These are phyloP conservation scores for Poecilobothrus nobilitatus DNA, from an alignment of 2,888 invertebrate species.

Conservation along the genomic window DNA sequence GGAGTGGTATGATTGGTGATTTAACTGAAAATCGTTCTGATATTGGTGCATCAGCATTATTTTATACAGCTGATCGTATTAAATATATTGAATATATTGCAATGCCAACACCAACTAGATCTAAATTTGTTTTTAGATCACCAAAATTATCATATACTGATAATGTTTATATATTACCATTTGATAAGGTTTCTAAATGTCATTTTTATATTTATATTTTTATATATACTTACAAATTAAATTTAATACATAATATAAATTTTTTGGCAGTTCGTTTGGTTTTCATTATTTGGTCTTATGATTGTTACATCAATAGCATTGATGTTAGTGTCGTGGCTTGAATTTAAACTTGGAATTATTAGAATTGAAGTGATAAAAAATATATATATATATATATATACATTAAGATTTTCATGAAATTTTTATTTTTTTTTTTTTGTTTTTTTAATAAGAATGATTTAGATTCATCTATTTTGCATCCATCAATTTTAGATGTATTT, in stretches of 20 bases:
- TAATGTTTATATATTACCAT: conserved; percentile 62
- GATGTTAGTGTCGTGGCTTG: conserved; percentile 42
- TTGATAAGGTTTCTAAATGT: conserved; percentile 57
- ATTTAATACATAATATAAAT: not conserved
- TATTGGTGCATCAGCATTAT: conserved; percentile 58
- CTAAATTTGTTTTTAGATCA: conserved; percentile 62
- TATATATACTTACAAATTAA: not conserved
- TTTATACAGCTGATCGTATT: conserved; percentile 54
- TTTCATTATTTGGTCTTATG: conserved; percentile 25
- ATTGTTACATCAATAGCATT: conserved; percentile 32
- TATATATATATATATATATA: too few relatives aligned
- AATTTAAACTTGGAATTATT: conserved; percentile 36
- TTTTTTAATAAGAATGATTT: conserved; percentile 12
- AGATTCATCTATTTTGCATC: conserved; percentile 39
- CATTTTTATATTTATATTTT: conserved; percentile 2
- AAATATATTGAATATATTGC: conserved; percentile 57
- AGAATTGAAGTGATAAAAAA: conserved; percentile 9
- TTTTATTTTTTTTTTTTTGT: not conserved
- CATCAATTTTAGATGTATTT: conserved; percentile 47
- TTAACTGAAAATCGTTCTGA: conserved; percentile 51
- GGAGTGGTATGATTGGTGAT: conserved; percentile 60
- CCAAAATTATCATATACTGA: conserved; percentile 64
- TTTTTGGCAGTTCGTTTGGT: conserved; percentile 25
- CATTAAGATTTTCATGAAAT: not conserved
- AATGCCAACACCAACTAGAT: conserved; percentile 58